Conservation (phyloP, 2,888 invertebrate genomes). For the Heliconius erato region DNA sequence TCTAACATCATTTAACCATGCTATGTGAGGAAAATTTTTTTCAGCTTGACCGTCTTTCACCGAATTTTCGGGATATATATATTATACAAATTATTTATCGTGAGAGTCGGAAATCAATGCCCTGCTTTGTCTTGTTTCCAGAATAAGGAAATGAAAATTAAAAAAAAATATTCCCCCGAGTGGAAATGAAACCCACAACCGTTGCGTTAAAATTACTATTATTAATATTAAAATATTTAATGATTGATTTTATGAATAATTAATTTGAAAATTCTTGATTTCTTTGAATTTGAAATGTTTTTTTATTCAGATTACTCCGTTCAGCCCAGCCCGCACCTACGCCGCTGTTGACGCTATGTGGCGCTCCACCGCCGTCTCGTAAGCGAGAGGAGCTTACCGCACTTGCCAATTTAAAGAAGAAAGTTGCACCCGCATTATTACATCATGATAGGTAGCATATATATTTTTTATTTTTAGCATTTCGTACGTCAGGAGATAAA, state of each 20-base stretch:
- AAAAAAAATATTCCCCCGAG: too few relatives aligned
- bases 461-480: too few relatives aligned
- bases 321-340: constrained; percentile 70
- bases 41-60: background rate
- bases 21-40: background rate
- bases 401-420: constrained; percentile 89
- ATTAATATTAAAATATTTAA: background rate
- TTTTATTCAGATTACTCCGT: constrained; percentile 62
- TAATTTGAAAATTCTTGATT: background rate
- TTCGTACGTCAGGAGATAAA: too few relatives aligned
- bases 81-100: too few relatives aligned
- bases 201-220: background rate
- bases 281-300: background rate
- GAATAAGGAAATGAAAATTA: too few relatives aligned
- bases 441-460: constrained; percentile 59
- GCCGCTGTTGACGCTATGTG: constrained; percentile 78
- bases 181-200: too few relatives aligned
- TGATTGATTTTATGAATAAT: background rate
- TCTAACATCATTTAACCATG: background rate
- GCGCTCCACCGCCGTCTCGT: constrained; percentile 87
- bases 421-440: constrained; percentile 87
- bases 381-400: constrained; percentile 89
- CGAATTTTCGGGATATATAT: too few relatives aligned
- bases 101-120: too few relatives aligned
- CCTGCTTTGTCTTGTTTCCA: too few relatives aligned